Base-by-base conservation (phyloP, 92 coral and sea anemone species). In the Phymanthus crucifer region DNA sequence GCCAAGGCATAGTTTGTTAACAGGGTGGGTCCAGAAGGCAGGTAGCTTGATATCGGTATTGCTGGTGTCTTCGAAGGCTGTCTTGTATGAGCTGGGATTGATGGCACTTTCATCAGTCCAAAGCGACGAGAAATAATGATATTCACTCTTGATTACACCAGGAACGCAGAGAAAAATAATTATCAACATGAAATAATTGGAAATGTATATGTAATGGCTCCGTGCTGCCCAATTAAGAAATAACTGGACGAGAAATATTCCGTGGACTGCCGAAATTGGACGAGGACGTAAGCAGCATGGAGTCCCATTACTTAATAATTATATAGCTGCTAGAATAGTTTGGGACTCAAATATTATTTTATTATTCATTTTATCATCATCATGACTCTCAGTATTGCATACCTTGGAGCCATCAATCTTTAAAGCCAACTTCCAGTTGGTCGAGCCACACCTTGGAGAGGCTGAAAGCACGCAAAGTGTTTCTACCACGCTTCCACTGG, bases 21-120 rank as follows among this genome's bases (percentile, higher is more conserved):
- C 68, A 27, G 68, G 32, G 13, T 61, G 68, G 17, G 10, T 27
- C 68, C 68, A 61, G 68, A 5, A 61, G 68, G 68, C 68, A n/a
- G 68, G 68, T 27, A 61, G 33, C 68, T 61, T 61, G 2, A 61
- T 61, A 0, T 61, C 68, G n/a, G 14, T 0, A 1, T 27, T 61
- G 13, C 27, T 54, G 64, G 21, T 29, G 12, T 61, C 33, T 24
- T 61, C 68, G 33, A 61, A 61, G 68, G 17, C 19, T 1, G 33
- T 61, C 64, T n/a, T 58, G 12, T n/a, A 58, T 58, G 31, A 58
- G 31, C 32, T 23, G 29, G 29, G 66, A 26, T 58, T 58, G 32
- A 58, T 3, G 9, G 32, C 12, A 1, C 27, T 58, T 8, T 58
- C 14, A n/a, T 9, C 6, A 1, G 5, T 58, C 66, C 66, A 58